A percentile compares a stretch with the other conserved stretches of the same genome.
Conservation (phyloP, 2,888 invertebrate genomes). For the Caenorhabditis doughertyi region DNA sequence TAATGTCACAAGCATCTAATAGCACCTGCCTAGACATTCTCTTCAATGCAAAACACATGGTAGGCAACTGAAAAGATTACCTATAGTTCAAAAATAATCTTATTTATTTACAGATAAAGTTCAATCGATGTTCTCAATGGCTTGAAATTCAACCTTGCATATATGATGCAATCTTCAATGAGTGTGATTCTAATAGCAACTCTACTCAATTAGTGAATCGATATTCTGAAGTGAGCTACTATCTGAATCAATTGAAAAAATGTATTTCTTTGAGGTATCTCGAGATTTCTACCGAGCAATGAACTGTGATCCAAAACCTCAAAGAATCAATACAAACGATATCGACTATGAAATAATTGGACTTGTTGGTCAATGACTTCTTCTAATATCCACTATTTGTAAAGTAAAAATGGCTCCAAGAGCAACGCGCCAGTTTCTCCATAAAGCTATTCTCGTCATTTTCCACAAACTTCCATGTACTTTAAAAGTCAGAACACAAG, state of each 20-base stretch:
- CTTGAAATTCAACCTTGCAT: conserved; percentile 51
- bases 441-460: neutral
- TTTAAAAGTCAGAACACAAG: neutral
- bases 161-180: conserved; percentile 47
- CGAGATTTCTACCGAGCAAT: conserved; percentile 41
- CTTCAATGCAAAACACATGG: conserved; percentile 38
- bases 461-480: neutral
- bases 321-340: conserved; percentile 4
- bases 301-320: conserved; percentile 29
- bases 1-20: conserved; percentile 22
- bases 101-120: conserved; percentile 28
- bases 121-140: conserved; percentile 54
- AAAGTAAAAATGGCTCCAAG: neutral
- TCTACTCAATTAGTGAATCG: conserved; percentile 27
- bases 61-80: neutral
- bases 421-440: neutral
- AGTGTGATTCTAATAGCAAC: conserved; percentile 42
- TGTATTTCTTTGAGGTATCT: conserved; percentile 12
- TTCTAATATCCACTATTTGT: neutral
- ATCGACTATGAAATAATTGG: conserved; percentile 33
- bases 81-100: neutral
- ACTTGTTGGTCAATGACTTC: neutral
- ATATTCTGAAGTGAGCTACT: conserved; percentile 29
- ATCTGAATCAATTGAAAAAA: neutral
- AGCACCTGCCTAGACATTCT: conserved; percentile 37